Percentiles rank a stretch among this genome's conserved stretches.
These are phyloP conservation scores for Hystrix brachyura DNA, from an alignment of 2,113 vertebrate genomes.

Conservation along the genomic window DNA sequence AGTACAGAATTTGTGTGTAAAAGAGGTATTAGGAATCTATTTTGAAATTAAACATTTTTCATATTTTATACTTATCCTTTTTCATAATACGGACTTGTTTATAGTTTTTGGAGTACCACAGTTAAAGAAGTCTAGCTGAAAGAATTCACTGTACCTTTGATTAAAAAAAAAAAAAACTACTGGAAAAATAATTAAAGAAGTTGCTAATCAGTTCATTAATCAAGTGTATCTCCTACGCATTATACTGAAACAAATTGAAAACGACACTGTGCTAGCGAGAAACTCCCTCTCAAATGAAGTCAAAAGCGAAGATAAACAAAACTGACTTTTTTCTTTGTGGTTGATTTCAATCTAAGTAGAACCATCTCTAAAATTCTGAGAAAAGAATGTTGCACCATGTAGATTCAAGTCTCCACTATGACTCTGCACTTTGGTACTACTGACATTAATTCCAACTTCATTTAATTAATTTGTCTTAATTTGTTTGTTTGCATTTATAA, in stretches of 20 bases:
- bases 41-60: constrained; percentile 47
- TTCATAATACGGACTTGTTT: constrained; percentile 23
- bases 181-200: constrained; percentile 78
- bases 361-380: constrained; percentile 63
- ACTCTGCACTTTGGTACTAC: neutral
- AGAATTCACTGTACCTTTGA: constrained; percentile 49
- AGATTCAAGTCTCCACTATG: constrained; percentile 29
- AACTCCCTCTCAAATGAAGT: constrained; percentile 73
- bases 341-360: constrained; percentile 76
- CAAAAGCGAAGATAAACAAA: constrained; percentile 81
- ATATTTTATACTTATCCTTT: constrained; percentile 23
- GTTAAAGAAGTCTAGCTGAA: constrained; percentile 50
- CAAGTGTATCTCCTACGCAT: constrained; percentile 69
- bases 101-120: constrained; percentile 41
- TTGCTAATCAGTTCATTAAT: constrained; percentile 82
- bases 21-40: constrained; percentile 28
- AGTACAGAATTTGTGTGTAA: constrained; percentile 36
- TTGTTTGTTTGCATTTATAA: constrained; percentile 21
- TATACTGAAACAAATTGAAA: constrained; percentile 75
- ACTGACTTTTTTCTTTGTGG: constrained; percentile 74
- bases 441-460: constrained; percentile 41
- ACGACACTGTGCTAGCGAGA: constrained; percentile 67
- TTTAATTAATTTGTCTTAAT: constrained; percentile 53
- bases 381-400: constrained; percentile 26
- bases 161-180: constrained; percentile 62